Evolutionary conservation across 2,113 vertebrate genomes (phyloP).

Genomic region (Anolis sagrei): DNA sequence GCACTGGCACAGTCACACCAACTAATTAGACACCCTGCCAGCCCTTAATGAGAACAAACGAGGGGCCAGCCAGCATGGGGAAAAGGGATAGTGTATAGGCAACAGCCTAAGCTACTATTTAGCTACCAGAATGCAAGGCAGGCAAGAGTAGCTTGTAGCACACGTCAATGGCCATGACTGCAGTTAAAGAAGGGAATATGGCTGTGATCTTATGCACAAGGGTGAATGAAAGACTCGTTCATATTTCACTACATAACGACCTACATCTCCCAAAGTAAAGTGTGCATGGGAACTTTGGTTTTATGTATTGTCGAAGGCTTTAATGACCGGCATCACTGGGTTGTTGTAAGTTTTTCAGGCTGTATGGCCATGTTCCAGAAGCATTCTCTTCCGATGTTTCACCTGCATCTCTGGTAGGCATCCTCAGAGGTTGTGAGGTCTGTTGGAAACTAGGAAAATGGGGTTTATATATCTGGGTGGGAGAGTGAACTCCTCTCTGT

Average conservation of each 20-base stretch:
- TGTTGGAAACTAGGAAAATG: too few species aligned
- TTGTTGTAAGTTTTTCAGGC: too few species aligned
- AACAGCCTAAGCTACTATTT: neutral
- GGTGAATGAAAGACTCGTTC: too few species aligned
- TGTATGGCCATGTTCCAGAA: too few species aligned
- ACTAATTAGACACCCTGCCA: conserved; percentile 74
- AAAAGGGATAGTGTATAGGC: neutral
- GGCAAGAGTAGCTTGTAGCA: fast-evolving
- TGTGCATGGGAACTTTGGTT: too few species aligned
- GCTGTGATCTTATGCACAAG: neutral
- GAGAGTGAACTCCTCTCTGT: too few species aligned
- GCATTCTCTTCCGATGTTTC: too few species aligned
- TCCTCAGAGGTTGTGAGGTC: too few species aligned
- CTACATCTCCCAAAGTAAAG: neutral
- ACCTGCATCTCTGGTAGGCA: too few species aligned
- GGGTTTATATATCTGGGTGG: too few species aligned
- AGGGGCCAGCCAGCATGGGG: conserved; percentile 50
- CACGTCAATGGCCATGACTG: neutral
- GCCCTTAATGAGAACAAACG: conserved; percentile 72
- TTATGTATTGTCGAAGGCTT: too few species aligned
- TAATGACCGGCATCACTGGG: too few species aligned
- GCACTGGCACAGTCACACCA: conserved; percentile 56
- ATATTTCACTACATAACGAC: neutral
- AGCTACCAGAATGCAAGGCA: conserved; percentile 19
- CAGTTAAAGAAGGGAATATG: neutral